Percentiles rank a stretch among this genome's conserved stretches.
Conservation (phyloP, 2,113 vertebrate species). For the Podocnemis expansa region DNA sequence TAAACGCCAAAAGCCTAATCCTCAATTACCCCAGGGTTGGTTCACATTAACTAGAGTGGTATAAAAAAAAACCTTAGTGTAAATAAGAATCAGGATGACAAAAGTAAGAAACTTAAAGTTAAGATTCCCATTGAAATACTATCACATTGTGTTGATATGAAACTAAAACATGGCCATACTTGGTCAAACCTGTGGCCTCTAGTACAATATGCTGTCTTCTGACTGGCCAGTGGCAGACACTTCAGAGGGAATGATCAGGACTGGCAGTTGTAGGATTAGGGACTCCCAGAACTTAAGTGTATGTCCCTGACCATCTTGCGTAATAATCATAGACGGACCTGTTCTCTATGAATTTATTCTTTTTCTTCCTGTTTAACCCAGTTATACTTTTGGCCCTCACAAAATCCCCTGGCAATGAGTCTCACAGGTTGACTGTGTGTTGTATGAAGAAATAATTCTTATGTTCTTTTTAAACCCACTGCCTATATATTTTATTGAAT, state of each 20-base stretch:
- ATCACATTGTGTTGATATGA: neutral
- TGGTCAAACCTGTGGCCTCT: neutral
- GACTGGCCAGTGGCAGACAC: neutral
- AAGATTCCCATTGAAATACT: neutral
- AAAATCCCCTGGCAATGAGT: neutral
- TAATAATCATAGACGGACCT: neutral
- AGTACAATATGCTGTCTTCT: neutral
- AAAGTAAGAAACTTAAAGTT: neutral
- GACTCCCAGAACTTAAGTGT: neutral
- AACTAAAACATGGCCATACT: neutral
- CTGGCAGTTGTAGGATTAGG: neutral
- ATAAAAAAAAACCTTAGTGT: neutral
- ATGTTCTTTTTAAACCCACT: neutral
- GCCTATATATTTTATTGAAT: neutral
- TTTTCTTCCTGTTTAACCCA: neutral
- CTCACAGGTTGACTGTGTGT: neutral
- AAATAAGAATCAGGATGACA: fast-evolving
- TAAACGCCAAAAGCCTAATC: neutral
- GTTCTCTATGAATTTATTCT: neutral
- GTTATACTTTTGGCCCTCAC: neutral
- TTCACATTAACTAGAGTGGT: neutral
- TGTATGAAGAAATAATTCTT: neutral
- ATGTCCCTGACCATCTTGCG: neutral
- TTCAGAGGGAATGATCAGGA: neutral
- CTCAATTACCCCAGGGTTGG: neutral